Percentiles rank a stretch among this genome's conserved stretches.
Evolutionary conservation across 1,140 invertebrate genomes (phyloP).

Genomic region (Bombus ignitus): DNA sequence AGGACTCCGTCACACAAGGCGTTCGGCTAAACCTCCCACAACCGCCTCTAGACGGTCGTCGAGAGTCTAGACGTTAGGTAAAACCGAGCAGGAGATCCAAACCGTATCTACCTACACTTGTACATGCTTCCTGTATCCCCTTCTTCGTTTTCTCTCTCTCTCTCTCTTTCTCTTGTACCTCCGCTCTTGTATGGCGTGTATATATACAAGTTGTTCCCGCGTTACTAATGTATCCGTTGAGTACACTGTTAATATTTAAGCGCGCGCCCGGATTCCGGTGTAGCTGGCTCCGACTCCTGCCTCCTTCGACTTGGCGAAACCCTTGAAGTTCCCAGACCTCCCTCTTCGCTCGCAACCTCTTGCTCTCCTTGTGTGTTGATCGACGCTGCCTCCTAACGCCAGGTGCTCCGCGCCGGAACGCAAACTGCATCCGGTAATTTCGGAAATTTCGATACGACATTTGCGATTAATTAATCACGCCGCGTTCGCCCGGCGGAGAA

Average conservation of each 20-base stretch:
- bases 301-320: constrained; percentile 62
- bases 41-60: constrained; percentile 33
- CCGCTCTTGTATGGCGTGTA: not conserved
- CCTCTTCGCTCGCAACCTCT: not conserved
- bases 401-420: constrained; percentile 54
- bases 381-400: constrained; percentile 52
- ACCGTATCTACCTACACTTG: not conserved
- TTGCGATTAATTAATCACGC: constrained; percentile 66
- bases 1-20: constrained; percentile 20
- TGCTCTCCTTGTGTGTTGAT: constrained; percentile 41
- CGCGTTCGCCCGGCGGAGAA: not conserved
- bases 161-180: not conserved
- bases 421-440: constrained; percentile 65
- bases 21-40: constrained; percentile 24
- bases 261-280: constrained; percentile 49
- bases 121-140: not conserved
- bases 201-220: constrained; percentile 66
- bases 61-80: constrained; percentile 54
- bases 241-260: constrained; percentile 74
- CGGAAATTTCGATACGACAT: constrained; percentile 65
- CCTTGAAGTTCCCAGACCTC: constrained; percentile 48
- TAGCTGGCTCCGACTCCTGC: constrained; percentile 36
- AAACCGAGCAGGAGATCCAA: constrained; percentile 51
- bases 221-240: constrained; percentile 74
- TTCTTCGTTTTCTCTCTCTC: not conserved